Percentiles rank a stretch among this genome's conserved stretches.
phyloP scores from a whole-genome alignment of 2,113 vertebrate species.

The Euleptes europaea region DNA sequence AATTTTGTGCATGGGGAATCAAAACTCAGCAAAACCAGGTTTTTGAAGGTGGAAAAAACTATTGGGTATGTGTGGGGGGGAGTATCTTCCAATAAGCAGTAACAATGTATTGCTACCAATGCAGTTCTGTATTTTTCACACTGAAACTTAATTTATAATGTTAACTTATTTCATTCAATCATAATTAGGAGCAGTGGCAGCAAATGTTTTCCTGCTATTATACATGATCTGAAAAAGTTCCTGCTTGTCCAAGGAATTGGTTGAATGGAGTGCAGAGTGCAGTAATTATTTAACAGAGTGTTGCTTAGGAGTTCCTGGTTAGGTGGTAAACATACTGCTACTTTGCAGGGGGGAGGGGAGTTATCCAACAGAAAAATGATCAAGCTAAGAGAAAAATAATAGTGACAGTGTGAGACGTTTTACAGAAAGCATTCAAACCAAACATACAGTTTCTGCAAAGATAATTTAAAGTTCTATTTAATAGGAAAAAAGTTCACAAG shows the following conservation, averaged over 20 bases:
- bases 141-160: slow-evolving; percentile 7
- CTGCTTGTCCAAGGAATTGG: background rate
- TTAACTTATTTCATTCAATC: background rate
- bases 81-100: background rate
- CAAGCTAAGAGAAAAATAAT: background rate
- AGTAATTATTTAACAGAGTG: slow-evolving; percentile 8
- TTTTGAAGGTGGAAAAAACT: slow-evolving; percentile 27
- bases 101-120: background rate
- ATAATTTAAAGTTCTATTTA: slow-evolving; percentile 43
- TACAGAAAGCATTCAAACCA: background rate
- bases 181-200: background rate
- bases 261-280: background rate
- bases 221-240: background rate
- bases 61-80: background rate
- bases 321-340: background rate
- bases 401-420: background rate
- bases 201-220: background rate
- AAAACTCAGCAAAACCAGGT: background rate
- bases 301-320: background rate
- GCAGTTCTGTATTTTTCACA: background rate
- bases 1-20: background rate
- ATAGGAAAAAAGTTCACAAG: background rate
- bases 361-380: background rate
- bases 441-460: background rate
- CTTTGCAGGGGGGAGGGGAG: background rate